Conservation (phyloP, 2,888 invertebrate species). For the Eumerus sabulonum region DNA sequence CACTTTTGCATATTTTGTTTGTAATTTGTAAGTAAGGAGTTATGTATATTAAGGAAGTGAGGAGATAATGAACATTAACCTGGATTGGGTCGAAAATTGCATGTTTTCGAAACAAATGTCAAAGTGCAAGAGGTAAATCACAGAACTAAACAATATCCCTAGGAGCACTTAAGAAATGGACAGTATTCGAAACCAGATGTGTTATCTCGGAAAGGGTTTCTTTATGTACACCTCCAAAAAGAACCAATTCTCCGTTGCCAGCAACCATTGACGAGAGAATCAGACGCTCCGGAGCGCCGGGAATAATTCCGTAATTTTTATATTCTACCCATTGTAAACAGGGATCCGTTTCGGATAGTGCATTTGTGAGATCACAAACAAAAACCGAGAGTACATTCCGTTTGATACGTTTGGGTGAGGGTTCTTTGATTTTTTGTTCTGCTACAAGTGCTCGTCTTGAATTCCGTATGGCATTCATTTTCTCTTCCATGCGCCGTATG, state of each 20-base stretch:
- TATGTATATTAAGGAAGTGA: constrained; percentile 54
- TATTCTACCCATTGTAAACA: constrained; percentile 78
- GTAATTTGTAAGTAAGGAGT: constrained; percentile 27
- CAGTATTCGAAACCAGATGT: constrained; percentile 87
- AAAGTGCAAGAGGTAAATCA: constrained; percentile 5
- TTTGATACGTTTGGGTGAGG: constrained; percentile 82
- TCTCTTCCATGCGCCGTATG: constrained; percentile 84
- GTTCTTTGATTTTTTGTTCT: constrained; percentile 74
- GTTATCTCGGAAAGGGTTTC: constrained; percentile 83
- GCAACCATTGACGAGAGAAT: constrained; percentile 93
- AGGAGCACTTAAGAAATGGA: constrained; percentile 88
- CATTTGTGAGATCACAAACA: constrained; percentile 89
- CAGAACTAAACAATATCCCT: constrained; percentile 82
- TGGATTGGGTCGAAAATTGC: constrained; percentile 23
- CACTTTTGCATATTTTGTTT: constrained; percentile 39
- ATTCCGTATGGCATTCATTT: constrained; percentile 79
- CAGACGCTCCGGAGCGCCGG: constrained; percentile 90
- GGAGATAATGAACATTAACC: constrained; percentile 36
- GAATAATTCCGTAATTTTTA: constrained; percentile 83
- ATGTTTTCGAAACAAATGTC: neutral
- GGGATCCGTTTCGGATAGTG: constrained; percentile 82
- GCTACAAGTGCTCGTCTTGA: constrained; percentile 74
- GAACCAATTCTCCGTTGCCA: constrained; percentile 94
- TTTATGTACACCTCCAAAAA: constrained; percentile 97
- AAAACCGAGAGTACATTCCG: constrained; percentile 89